A percentile compares a stretch with the other conserved stretches of the same genome.
phyloP scores from a whole-genome alignment of 2,113 vertebrate species.

The Alectura lathami region DNA sequence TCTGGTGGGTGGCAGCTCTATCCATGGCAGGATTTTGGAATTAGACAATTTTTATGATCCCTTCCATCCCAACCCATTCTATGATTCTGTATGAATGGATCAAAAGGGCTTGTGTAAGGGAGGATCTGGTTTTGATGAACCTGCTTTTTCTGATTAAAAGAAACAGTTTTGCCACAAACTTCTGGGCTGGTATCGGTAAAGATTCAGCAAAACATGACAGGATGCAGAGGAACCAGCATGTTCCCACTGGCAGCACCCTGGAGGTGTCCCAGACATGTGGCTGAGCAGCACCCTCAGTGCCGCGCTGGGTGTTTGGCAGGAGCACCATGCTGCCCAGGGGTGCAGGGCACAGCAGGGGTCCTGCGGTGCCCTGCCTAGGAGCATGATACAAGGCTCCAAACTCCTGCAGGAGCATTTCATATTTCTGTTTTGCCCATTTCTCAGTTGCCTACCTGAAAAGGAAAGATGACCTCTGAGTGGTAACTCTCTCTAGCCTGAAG shows the following conservation, averaged over 20 bases:
- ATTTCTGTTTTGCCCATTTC: neutral
- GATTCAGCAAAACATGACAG: accelerated
- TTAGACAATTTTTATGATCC: neutral
- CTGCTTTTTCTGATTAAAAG: neutral
- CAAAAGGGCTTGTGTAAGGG: neutral
- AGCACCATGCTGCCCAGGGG: neutral
- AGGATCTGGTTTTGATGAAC: neutral
- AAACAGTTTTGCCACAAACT: neutral
- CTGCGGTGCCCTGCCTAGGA: neutral
- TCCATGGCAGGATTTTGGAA: neutral
- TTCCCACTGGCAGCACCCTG: neutral
- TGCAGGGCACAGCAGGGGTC: neutral
- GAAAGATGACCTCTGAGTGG: neutral
- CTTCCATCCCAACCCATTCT: neutral
- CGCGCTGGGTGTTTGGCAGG: neutral
- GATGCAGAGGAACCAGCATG: neutral
- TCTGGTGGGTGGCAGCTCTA: neutral
- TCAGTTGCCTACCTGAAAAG: neutral
- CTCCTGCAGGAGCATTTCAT: neutral
- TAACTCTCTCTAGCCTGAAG: neutral
- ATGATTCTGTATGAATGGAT: neutral
- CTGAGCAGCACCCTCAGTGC: neutral
- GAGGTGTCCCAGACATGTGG: neutral
- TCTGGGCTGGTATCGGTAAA: neutral
- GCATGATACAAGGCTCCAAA: neutral